Evolutionary conservation across 2,797 vertebrate species (phyloP).

Genomic region (Lophius americanus): DNA sequence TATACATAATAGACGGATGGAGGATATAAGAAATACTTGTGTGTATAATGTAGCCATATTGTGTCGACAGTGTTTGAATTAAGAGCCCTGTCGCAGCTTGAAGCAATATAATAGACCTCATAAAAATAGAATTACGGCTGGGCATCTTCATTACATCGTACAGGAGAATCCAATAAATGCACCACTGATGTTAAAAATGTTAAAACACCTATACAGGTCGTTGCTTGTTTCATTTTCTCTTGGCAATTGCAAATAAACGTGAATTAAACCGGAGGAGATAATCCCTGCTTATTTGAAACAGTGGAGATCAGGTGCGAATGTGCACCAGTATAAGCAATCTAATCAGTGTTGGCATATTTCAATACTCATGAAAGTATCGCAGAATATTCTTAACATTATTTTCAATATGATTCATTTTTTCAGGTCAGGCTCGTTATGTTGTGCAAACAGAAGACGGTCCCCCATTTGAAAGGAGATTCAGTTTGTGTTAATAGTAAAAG

Average conservation of each 20-base stretch:
- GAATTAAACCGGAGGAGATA: conserved; percentile 49
- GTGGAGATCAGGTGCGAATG: conserved; percentile 62
- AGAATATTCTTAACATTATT: background rate
- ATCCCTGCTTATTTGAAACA: conserved; percentile 49
- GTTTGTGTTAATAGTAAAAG: background rate
- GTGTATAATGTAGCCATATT: background rate
- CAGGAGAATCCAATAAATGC: background rate
- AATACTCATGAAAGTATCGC: conserved; percentile 48
- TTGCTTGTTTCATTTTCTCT: conserved; percentile 31
- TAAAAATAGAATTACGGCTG: background rate
- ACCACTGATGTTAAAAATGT: background rate
- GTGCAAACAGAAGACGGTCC: background rate
- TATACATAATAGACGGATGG: too few relatives aligned
- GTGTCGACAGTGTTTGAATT: too few relatives aligned
- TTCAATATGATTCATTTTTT: too few relatives aligned
- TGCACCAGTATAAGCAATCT: conserved; percentile 63
- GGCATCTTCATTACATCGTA: background rate
- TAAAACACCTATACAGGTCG: conserved; percentile 6
- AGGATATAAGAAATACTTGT: too few relatives aligned
- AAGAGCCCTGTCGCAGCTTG: background rate
- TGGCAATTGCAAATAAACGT: conserved; percentile 34
- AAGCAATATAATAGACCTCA: background rate
- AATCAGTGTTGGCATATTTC: conserved; percentile 48
- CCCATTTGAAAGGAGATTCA: background rate
- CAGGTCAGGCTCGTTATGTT: too few relatives aligned